phyloP scores from a whole-genome alignment of 2,113 vertebrate genomes.

The Acanthisitta chloris region DNA sequence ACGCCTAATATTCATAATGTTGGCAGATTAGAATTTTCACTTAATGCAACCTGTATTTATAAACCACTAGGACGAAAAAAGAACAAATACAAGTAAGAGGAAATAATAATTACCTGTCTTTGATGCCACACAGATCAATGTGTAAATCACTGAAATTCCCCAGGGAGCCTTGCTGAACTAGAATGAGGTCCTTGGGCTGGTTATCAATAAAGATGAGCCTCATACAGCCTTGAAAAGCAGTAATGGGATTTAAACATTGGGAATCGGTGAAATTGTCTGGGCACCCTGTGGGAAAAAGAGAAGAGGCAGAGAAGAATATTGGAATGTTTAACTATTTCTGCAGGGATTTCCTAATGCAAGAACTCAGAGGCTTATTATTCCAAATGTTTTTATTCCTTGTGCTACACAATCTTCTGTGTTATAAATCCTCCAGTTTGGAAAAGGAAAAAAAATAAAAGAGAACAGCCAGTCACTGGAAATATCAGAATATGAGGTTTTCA shows the following conservation, averaged over 20 bases:
- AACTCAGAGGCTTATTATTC: conserved; percentile 55
- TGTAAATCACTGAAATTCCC: conserved; percentile 91
- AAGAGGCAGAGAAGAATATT: conserved; percentile 59
- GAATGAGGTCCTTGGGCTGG: conserved; percentile 89
- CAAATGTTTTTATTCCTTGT: conserved; percentile 42
- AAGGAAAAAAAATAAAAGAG: too few species aligned
- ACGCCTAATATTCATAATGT: conserved; percentile 68
- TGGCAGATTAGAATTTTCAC: conserved; percentile 61
- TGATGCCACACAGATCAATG: conserved; percentile 94
- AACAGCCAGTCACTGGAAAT: neutral
- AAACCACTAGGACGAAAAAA: conserved; percentile 55
- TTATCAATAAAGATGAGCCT: conserved; percentile 92
- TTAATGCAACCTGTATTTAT: conserved; percentile 67
- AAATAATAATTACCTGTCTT: conserved; percentile 91
- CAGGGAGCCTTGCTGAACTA: conserved; percentile 89
- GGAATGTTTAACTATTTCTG: conserved; percentile 67
- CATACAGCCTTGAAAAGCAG: conserved; percentile 95
- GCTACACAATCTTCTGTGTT: neutral
- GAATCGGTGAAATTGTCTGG: conserved; percentile 74
- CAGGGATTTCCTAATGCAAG: conserved; percentile 49
- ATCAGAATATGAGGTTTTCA: neutral
- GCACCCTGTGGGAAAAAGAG: conserved; percentile 81
- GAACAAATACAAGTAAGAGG: conserved; percentile 47
- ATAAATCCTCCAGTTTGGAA: conserved; percentile 3
- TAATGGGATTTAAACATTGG: conserved; percentile 82